Evolutionary conservation across 2,797 vertebrate species (phyloP), one percentile per base, ranked within the genome.

Genomic region (Coranthus polyacanthus): DNA sequence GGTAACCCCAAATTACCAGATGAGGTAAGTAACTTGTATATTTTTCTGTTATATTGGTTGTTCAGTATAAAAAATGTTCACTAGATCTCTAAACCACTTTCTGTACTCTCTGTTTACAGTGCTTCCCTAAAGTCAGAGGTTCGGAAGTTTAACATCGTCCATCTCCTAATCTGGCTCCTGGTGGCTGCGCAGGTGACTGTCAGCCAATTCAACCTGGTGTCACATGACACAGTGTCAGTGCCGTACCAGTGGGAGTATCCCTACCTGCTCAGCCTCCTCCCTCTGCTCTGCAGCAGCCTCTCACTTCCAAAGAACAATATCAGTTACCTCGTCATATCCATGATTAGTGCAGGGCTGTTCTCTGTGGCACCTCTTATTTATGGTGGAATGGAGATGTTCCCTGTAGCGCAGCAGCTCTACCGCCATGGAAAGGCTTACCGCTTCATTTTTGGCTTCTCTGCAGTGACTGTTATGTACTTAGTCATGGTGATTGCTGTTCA

Each of bases 241-340:
- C 98, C 98, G 0, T 99, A 97, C 89, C 97, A 98, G 73, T 99
- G 97, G 98, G 96, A 98, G 83, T 99, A 98, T 80, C 97, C 96
- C 0, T 99, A 99, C 82, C 88, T 99, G 52, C 93, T 99, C 70
- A 99, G 97, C 86, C 79, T 97, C 60, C 69, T 97, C 45, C 98
- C 97, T 1, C 93, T 96, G 1, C 76, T 98, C 42, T 93, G 95
- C 49, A 96, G 96, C 73, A 94, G 96, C 44, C 78, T 98, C 68
- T 97, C 98, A 21, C 95, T 98, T 39, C 98, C 97, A 6, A 96
- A 94, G 22, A 99, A 97, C 94, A 99, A 99, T 88, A 97, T 99
- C 81, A 98, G 98, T 88, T 98, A 99, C 90, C 85, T 99, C 90
- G 97, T 98, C 45, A 91, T 99, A 74, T 97, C 97, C 83, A 97